A percentile compares a stretch with the other conserved stretches of the same genome.
These are phyloP conservation scores for Notodonta ziczac DNA, from an alignment of 2,888 invertebrate species.

Conservation along the genomic window DNA sequence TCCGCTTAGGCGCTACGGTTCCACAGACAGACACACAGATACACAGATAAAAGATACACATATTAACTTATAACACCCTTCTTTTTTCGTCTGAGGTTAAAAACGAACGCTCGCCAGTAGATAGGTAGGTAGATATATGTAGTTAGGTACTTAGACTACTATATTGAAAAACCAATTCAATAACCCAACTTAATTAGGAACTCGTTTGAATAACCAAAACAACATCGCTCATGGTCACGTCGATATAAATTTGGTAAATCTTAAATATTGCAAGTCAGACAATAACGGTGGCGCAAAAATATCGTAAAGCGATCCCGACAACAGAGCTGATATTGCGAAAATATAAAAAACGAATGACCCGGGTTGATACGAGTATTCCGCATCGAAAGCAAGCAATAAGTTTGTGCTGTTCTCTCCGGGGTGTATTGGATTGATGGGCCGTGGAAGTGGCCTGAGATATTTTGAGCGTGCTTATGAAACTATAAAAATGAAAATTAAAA, in stretches of 20 bases:
- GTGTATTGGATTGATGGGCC: constrained; percentile 10
- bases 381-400: constrained; percentile 50
- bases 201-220: background rate
- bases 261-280: constrained; percentile 9
- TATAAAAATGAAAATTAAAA: no score
- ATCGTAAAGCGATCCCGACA: constrained; percentile 33
- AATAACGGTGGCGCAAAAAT: constrained; percentile 6
- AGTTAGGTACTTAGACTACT: no score
- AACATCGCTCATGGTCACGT: background rate
- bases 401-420: constrained; percentile 25
- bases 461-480: background rate
- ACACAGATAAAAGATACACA: no score
- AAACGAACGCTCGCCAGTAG: no score
- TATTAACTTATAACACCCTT: no score
- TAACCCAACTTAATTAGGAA: background rate
- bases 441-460: constrained; percentile 19
- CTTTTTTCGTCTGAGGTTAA: no score
- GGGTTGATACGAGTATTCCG: constrained; percentile 48
- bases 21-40: no score
- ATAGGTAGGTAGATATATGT: no score
- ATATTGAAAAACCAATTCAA: no score
- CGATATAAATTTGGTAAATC: constrained; percentile 18
- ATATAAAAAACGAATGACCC: constrained; percentile 39
- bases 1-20: no score
- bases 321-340: constrained; percentile 41